Evolutionary conservation across 2,888 invertebrate genomes (phyloP).

Genomic region (Emmelina monodactyla): DNA sequence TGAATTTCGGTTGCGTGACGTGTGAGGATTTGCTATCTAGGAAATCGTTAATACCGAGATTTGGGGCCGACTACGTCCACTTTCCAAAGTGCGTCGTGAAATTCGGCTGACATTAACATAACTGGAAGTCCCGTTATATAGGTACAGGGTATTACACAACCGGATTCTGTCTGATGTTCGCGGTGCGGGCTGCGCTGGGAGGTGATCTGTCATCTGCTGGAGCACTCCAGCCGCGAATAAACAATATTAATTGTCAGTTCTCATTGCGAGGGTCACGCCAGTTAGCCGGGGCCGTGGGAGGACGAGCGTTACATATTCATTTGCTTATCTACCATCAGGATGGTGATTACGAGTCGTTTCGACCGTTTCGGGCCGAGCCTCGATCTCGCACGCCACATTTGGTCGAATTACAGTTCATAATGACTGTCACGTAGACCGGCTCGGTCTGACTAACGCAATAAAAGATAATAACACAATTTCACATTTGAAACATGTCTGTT

Average conservation of each 20-base stretch:
- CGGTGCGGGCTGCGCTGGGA: slow-evolving; percentile 1
- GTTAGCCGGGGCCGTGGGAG: slow-evolving; percentile 46
- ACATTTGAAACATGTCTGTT: slow-evolving; percentile 40
- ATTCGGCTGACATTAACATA: slow-evolving; percentile 62
- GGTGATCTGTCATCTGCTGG: neutral
- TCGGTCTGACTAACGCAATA: slow-evolving; percentile 27
- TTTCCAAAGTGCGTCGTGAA: slow-evolving; percentile 52
- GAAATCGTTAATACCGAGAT: slow-evolving; percentile 4
- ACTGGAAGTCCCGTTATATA: slow-evolving; percentile 60
- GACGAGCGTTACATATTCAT: slow-evolving; percentile 57
- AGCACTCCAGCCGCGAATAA: slow-evolving; percentile 29
- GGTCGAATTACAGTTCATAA: slow-evolving; percentile 13
- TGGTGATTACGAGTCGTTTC: slow-evolving; percentile 47
- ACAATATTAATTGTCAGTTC: slow-evolving; percentile 59
- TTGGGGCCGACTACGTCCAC: slow-evolving; percentile 24
- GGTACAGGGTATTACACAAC: slow-evolving; percentile 49
- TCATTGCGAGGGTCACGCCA: slow-evolving; percentile 24
- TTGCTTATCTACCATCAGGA: slow-evolving; percentile 55
- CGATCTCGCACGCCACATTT: slow-evolving; percentile 39
- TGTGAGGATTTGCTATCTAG: too few species aligned
- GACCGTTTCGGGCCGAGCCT: slow-evolving; percentile 28
- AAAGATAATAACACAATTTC: slow-evolving; percentile 32
- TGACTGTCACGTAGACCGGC: slow-evolving; percentile 27
- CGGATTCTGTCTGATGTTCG: slow-evolving; percentile 22
- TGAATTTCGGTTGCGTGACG: neutral